Evolutionary conservation across 2,888 invertebrate species (phyloP), one percentile per base, ranked within the genome.

Genomic region (Acanthosepion pharaonis): DNA sequence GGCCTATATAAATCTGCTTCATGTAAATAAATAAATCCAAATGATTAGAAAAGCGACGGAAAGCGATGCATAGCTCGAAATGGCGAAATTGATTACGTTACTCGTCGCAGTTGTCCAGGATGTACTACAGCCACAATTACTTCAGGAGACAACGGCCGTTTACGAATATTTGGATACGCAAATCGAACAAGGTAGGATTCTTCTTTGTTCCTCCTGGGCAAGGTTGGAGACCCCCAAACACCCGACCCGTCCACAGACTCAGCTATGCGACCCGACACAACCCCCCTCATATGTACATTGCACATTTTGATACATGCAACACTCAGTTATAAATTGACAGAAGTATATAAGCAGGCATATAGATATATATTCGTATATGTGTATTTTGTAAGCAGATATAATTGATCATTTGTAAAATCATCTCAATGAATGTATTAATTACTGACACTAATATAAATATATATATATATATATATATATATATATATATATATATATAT

Each of bases 101-200:
- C 53, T 93, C 51, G 93, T 93, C 28, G 53, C 93, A 23, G 93
- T 93, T n/a, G 93, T 93, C 53, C 93, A 93, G 49, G 93, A 93
- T 53, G 93, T 93, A n/a, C n/a, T 93, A 93, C 93, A 93, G n/a
- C 93, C 93, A 93, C 93, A 53, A n/a, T 93, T 93, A 49, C 93
- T 93, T 28, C 93, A 93, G 28, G 93, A 93, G 49, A 25, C 93
- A 93, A 49, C 51, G n/a, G n/a, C 53, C 53, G 53, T 53, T n/a
- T 49, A 49, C 53, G 93, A 93, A 20, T 53, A n/a, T 23, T 93
- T 53, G 28, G 53, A 93, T 51, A 53, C n/a, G n/a, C 49, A 49
- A 18, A 18, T 93, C 20, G 93, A 93, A 18, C 93, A 93, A 93
- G 93, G 93, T 93, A 93, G 25, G 93, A 23, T 15, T n/a, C 78